Evolutionary conservation across 2,797 vertebrate genomes (phyloP).

Genomic region (Leuciscus waleckii): DNA sequence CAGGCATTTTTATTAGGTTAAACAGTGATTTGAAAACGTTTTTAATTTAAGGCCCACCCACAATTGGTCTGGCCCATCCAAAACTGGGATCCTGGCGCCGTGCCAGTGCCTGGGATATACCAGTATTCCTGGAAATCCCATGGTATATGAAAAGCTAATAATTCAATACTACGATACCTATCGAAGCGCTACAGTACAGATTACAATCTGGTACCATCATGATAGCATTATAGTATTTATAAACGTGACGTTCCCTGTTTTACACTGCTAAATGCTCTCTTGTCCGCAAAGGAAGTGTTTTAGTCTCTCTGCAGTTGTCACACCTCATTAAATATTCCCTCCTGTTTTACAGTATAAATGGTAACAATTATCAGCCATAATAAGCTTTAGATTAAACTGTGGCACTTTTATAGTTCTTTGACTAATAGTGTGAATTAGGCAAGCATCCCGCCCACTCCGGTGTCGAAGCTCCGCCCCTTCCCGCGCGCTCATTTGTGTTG

Average conservation of each 20-base stretch:
- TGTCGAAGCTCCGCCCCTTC: conserved; percentile 48
- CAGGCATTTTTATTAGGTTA: too few relatives aligned
- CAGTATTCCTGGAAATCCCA: background rate
- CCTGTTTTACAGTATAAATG: conserved; percentile 66
- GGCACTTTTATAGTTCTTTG: conserved; percentile 71
- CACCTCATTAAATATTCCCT: conserved; percentile 70
- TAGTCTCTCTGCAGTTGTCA: conserved; percentile 60
- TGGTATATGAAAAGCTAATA: background rate
- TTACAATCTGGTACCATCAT: background rate
- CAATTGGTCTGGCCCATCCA: too few relatives aligned
- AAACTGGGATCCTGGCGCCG: too few relatives aligned
- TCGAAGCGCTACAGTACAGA: background rate
- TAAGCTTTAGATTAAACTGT: conserved; percentile 71
- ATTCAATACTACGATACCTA: background rate
- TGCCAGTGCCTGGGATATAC: background rate
- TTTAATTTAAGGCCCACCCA: too few relatives aligned
- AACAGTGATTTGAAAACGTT: too few relatives aligned
- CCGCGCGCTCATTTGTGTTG: conserved; percentile 29
- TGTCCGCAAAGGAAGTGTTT: conserved; percentile 60
- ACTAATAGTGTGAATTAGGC: conserved; percentile 68
- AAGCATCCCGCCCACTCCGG: conserved; percentile 62
- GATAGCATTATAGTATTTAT: background rate
- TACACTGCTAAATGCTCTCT: background rate
- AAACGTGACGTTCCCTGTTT: background rate
- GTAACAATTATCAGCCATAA: conserved; percentile 73